Percentiles rank a stretch among this genome's conserved stretches.
phyloP scores from a whole-genome alignment of 1,140 invertebrate species.

The Orussus abietinus region DNA sequence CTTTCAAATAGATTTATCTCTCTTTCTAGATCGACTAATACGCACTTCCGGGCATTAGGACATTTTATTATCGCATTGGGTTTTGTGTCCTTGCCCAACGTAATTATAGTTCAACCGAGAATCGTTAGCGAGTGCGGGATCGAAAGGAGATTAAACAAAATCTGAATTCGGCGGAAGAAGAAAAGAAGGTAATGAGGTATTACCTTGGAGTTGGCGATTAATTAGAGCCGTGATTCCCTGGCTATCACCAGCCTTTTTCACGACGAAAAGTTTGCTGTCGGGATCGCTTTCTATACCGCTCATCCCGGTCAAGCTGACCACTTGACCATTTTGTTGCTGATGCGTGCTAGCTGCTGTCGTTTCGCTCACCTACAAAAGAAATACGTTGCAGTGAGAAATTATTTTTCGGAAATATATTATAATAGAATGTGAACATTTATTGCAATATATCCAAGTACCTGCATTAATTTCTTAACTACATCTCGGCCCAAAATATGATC shows the following conservation, averaged over 20 bases:
- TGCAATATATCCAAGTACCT: constrained; percentile 56
- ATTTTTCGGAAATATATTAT: constrained; percentile 1
- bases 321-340: constrained; percentile 64
- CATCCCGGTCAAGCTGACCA: constrained; percentile 41
- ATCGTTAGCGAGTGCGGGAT: no score
- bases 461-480: constrained; percentile 86
- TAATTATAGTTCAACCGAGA: no score
- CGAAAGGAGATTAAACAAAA: no score
- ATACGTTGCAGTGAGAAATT: constrained; percentile 2
- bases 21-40: no score
- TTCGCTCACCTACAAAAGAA: constrained; percentile 64
- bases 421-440: constrained; percentile 8
- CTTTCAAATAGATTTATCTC: no score
- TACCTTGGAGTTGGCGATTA: constrained; percentile 74
- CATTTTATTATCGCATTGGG: no score
- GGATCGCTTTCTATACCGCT: constrained; percentile 55
- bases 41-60: no score
- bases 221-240: constrained; percentile 72
- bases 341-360: constrained; percentile 72
- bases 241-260: constrained; percentile 70
- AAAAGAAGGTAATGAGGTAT: no score
- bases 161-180: no score
- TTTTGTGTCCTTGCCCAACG: no score
- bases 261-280: constrained; percentile 71
- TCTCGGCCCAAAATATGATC: constrained; percentile 84